A percentile compares a stretch with the other conserved stretches of the same genome.
These are phyloP conservation scores for Zhengitettix transpicula DNA, from an alignment of 2,888 invertebrate species.

Conservation along the genomic window DNA sequence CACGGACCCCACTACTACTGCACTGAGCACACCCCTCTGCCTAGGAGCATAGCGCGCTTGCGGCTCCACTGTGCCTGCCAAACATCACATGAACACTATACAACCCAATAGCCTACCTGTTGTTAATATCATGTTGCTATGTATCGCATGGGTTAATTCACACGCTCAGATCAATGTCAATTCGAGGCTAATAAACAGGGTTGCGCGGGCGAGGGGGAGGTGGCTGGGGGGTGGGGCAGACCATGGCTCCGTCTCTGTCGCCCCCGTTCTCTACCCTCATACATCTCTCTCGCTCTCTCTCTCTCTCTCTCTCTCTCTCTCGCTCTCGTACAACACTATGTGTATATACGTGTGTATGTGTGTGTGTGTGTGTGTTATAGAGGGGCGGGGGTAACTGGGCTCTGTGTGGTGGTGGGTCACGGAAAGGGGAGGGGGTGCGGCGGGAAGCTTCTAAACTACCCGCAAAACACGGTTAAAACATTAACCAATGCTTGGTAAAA, in stretches of 20 bases:
- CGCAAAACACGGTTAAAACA: neutral
- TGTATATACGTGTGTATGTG: neutral
- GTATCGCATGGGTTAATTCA: slow-evolving; percentile 10
- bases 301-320: neutral
- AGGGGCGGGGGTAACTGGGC: neutral
- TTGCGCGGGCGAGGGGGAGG: slow-evolving; percentile 1
- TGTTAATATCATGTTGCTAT: slow-evolving; percentile 10
- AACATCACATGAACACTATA: slow-evolving; percentile 4
- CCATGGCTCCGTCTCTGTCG: neutral
- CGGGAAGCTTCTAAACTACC: neutral
- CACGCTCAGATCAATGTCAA: slow-evolving; percentile 14
- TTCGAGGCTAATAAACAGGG: slow-evolving; percentile 13
- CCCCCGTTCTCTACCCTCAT: neutral
- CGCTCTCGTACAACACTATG: neutral
- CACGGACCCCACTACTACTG: neutral
- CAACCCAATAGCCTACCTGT: slow-evolving; percentile 10
- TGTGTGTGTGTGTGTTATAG: neutral
- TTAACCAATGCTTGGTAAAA: neutral
- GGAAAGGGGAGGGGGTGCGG: neutral
- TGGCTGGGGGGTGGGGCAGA: neutral
- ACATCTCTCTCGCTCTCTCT: neutral
- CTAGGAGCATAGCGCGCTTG: neutral
- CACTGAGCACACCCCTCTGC: neutral
- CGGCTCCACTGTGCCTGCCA: slow-evolving; percentile 1
- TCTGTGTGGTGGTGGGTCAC: neutral